phyloP scores from a whole-genome alignment of 1,140 invertebrate genomes.

The Drosophila setifemur region DNA sequence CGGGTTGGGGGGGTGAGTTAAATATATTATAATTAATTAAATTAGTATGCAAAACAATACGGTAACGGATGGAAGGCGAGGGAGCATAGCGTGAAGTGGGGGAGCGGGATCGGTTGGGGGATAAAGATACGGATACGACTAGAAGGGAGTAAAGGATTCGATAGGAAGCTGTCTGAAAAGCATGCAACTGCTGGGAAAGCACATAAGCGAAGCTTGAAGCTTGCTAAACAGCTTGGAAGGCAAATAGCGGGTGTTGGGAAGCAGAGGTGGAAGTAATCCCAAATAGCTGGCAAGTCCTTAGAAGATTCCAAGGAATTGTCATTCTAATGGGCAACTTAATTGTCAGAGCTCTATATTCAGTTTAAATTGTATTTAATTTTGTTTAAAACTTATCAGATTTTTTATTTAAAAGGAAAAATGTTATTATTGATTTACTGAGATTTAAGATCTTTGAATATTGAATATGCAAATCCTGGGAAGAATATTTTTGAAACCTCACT shows the following conservation, averaged over 20 bases:
- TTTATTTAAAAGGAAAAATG: no score
- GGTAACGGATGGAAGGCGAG: constrained; percentile 43
- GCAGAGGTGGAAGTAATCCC: constrained; percentile 10
- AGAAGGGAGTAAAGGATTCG: constrained; percentile 4
- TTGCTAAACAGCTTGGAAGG: constrained; percentile 25
- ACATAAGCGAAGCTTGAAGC: constrained; percentile 36
- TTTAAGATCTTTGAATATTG: no score
- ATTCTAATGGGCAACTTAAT: not conserved
- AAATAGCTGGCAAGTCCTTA: not conserved
- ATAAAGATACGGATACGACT: constrained; percentile 3
- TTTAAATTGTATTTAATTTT: no score
- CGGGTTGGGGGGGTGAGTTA: constrained; percentile 46
- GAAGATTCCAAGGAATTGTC: not conserved
- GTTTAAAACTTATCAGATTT: no score
- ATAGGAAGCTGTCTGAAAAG: constrained; percentile 39
- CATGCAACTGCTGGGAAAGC: constrained; percentile 31
- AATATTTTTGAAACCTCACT: not conserved
- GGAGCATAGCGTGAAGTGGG: constrained; percentile 76
- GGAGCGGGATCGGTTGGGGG: constrained; percentile 31
- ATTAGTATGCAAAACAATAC: constrained; percentile 73
- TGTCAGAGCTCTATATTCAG: not conserved
- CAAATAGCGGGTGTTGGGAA: constrained; percentile 22
- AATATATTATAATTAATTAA: constrained; percentile 69
- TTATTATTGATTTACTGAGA: no score
- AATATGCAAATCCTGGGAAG: no score